Base-by-base conservation (phyloP, 2,888 invertebrate species). In the Sinohyriopsis cumingii region DNA sequence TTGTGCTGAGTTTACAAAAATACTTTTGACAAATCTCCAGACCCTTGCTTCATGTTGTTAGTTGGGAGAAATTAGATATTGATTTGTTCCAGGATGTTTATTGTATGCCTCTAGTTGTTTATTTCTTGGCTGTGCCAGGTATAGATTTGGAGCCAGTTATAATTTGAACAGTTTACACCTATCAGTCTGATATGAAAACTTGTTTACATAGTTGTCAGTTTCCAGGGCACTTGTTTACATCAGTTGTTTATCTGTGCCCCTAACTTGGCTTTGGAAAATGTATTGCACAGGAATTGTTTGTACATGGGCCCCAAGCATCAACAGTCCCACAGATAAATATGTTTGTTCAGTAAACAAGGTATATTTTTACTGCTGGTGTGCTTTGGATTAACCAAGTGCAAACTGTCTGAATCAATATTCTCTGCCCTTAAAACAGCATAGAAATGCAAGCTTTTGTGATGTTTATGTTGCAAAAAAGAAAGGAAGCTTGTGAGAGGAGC, bases 141-240 rank as follows among this genome's bases (percentile, higher is more conserved):
- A 73, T 73, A 71, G 64, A 61, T 66, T 71, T 69, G 66, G 72
- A 69, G 74, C 77, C 72, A 75, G 76, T 76, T 76, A 76, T 79
- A 77, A 76, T 73, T 68, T 78, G 75, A 67, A 78, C 79, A 82
- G 82, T 82, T 84, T 83, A 83, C 80, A 75, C 72, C 80, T 78
- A 76, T 78, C 81, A 80, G 76, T 75, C 65, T 74, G 77, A 75
- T 77, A 67, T 73, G 76, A 75, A 72, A 72, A 63, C 62, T 77
- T 83, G 83, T 83, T 82, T 82, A 82, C 79, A 77, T 76, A 76
- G 76, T 79, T 80, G 80, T 75, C 68, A 66, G 73, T 73, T 67
- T 68, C 75, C 68, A 62, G 60, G 72, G 73, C 68, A 71, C 73
- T 75, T 77, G 77, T 77, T 77, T 77, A 77, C 77, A 69, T 67